Evolutionary conservation across 1,140 invertebrate species (phyloP).

Genomic region (Pectinophora gossypiella): DNA sequence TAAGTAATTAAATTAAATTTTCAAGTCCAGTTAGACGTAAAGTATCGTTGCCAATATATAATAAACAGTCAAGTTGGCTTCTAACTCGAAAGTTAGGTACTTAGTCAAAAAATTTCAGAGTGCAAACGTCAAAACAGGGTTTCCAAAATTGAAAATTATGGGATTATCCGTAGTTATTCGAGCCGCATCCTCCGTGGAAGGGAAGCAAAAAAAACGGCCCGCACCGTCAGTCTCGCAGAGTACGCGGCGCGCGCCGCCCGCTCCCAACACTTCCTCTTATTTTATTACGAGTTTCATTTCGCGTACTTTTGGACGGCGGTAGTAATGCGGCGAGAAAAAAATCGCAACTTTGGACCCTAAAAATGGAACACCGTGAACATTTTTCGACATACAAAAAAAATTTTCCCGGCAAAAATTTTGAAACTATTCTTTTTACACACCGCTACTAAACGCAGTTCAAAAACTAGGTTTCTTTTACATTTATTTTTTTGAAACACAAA

Average conservation of each 20-base stretch:
- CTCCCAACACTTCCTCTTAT: constrained; percentile 59
- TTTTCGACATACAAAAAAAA: constrained; percentile 55
- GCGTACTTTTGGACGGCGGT: constrained; percentile 67
- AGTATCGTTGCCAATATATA: too few relatives aligned
- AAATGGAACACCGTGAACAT: constrained; percentile 55
- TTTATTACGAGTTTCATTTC: constrained; percentile 73
- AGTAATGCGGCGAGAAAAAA: constrained; percentile 53
- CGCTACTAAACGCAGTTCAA: constrained; percentile 68
- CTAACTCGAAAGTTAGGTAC: not conserved
- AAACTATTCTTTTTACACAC: constrained; percentile 32
- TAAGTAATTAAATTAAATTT: too few relatives aligned
- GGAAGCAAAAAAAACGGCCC: constrained; percentile 56
- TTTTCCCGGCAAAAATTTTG: constrained; percentile 43
- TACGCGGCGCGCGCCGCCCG: constrained; percentile 63
- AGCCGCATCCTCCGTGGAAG: constrained; percentile 52
- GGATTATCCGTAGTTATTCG: constrained; percentile 56
- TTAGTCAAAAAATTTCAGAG: too few relatives aligned
- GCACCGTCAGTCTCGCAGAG: constrained; percentile 50
- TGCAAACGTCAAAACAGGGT: not conserved
- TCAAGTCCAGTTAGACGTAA: too few relatives aligned
- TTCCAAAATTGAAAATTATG: constrained; percentile 18
- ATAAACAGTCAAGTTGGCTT: not conserved
- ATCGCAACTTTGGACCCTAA: constrained; percentile 66
- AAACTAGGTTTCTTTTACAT: constrained; percentile 53
- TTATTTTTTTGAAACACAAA: constrained; percentile 44